These are phyloP conservation scores for Tenthredo livida DNA, from an alignment of 2,888 invertebrate species.

Conservation along the genomic window DNA sequence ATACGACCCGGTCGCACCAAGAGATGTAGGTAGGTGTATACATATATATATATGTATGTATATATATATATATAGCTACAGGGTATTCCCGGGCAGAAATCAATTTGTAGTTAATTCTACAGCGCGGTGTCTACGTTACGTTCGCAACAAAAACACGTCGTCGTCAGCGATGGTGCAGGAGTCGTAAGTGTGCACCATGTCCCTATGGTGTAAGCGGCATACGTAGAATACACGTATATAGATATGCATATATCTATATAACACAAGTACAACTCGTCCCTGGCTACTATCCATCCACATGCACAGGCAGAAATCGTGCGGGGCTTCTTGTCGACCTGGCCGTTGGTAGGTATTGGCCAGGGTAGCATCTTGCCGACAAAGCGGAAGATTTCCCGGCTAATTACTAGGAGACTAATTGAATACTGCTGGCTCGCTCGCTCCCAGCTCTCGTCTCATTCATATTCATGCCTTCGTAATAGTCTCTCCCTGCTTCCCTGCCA, in stretches of 20 bases:
- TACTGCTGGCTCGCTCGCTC: conserved; percentile 69
- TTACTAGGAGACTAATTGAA: conserved; percentile 78
- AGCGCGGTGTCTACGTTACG: conserved; percentile 50
- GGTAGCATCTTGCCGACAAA: conserved; percentile 74
- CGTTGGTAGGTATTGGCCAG: conserved; percentile 67
- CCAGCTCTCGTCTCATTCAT: conserved; percentile 74
- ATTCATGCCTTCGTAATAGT: conserved; percentile 77
- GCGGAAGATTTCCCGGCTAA: conserved; percentile 78
- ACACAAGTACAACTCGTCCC: conserved; percentile 10
- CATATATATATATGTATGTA: not conserved
- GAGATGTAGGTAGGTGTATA: not conserved
- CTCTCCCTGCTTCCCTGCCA: conserved; percentile 64
- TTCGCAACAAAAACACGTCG: conserved; percentile 50
- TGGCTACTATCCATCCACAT: conserved; percentile 10
- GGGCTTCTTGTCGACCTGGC: conserved; percentile 63
- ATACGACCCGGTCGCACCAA: conserved; percentile 20
- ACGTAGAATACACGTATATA: not conserved
- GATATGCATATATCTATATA: not conserved
- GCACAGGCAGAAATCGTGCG: conserved; percentile 47
- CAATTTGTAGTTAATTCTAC: conserved; percentile 52
- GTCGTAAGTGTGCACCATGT: not conserved
- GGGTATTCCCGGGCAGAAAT: conserved; percentile 51
- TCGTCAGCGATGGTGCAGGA: not conserved
- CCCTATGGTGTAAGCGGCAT: not conserved
- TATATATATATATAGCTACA: not conserved